Evolutionary conservation across 2,888 invertebrate genomes (phyloP).

Genomic region (Eristalis pertinax): DNA sequence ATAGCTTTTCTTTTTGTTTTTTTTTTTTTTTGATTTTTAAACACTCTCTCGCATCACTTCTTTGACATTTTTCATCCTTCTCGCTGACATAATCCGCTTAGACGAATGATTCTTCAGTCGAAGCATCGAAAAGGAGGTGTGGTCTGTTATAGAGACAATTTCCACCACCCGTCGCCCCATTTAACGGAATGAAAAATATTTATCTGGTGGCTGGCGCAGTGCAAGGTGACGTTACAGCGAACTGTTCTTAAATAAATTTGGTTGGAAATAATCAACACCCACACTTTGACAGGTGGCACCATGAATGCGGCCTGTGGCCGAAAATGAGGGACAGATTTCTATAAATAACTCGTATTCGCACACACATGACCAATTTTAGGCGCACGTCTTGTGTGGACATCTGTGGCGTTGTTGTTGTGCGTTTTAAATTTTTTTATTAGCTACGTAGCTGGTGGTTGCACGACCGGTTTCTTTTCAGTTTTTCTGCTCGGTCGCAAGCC

Average conservation of each 20-base stretch:
- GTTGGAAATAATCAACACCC: background rate
- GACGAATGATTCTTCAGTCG: background rate
- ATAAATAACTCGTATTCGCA: conserved; percentile 21
- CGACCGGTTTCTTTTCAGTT: conserved; percentile 22
- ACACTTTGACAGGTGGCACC: background rate
- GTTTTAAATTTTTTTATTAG: conserved; percentile 17
- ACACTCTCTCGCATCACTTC: background rate
- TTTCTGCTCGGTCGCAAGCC: background rate
- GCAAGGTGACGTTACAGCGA: background rate
- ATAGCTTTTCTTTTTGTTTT: too few species aligned
- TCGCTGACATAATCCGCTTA: background rate
- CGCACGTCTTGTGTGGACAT: background rate
- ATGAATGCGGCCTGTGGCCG: background rate
- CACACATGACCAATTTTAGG: conserved; percentile 10
- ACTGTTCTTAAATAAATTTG: background rate
- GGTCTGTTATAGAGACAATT: conserved; percentile 9
- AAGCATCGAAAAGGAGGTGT: conserved; percentile 31
- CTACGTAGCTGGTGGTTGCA: conserved; percentile 10
- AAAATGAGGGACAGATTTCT: background rate
- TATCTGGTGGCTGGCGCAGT: background rate
- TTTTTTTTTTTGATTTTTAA: too few species aligned
- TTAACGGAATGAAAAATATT: background rate
- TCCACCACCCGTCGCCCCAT: background rate
- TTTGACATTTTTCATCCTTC: background rate
- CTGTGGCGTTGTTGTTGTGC: background rate